These are phyloP conservation scores for Crocuta crocuta DNA, from an alignment of 2,113 vertebrate species.

Conservation along the genomic window DNA sequence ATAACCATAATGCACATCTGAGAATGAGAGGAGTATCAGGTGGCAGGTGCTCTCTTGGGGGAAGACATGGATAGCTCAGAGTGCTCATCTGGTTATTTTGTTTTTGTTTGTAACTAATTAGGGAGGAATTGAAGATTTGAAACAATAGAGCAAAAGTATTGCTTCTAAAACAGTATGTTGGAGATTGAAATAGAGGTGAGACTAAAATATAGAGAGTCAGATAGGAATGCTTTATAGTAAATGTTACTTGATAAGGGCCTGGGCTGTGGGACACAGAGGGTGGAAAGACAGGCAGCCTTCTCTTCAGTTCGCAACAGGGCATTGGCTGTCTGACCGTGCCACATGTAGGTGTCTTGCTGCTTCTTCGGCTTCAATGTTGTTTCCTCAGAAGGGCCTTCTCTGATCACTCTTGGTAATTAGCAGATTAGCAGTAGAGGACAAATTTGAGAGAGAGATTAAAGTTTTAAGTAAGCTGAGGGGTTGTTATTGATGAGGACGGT, in stretches of 20 bases:
- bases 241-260: not conserved
- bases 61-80: not conserved
- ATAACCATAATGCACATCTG: no score
- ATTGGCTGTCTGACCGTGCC: not conserved
- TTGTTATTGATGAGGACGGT: not conserved
- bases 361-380: not conserved
- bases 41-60: not conserved
- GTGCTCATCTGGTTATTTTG: not conserved
- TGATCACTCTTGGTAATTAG: not conserved
- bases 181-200: not conserved
- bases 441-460: not conserved
- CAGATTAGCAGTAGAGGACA: not conserved
- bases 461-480: not conserved
- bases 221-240: not conserved
- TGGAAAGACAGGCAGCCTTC: not conserved
- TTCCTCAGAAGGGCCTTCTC: not conserved
- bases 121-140: not conserved
- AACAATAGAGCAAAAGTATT: not conserved
- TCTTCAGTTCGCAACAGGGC: not conserved
- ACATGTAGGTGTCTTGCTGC: not conserved
- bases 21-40: not conserved
- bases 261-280: not conserved
- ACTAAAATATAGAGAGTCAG: not conserved
- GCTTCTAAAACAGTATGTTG: not conserved
- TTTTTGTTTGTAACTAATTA: not conserved